These are phyloP conservation scores for Dolichotis patagonum DNA, from an alignment of 2,113 vertebrate genomes.

Conservation along the genomic window DNA sequence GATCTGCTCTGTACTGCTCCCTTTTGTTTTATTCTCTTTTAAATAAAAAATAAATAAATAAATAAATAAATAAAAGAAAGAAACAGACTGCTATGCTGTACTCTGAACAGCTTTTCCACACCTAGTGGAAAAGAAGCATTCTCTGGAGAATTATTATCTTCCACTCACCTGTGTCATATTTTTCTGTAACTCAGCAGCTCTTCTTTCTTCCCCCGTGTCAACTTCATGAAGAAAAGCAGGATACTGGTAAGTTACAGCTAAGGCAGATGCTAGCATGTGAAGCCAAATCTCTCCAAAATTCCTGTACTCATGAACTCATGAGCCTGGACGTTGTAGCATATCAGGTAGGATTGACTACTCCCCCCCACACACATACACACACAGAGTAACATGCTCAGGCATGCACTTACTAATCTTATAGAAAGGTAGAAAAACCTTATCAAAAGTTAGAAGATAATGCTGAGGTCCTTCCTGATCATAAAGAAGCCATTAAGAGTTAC, in stretches of 20 bases:
- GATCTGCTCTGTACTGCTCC: too few relatives aligned
- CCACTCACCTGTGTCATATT: conserved; percentile 47
- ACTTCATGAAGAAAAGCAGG: conserved; percentile 52
- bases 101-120: background rate
- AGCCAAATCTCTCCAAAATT: background rate
- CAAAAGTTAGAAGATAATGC: background rate
- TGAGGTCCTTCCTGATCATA: background rate
- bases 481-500: background rate
- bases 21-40: too few relatives aligned
- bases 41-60: too few relatives aligned
- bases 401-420: background rate
- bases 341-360: background rate
- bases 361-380: background rate
- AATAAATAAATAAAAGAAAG: too few relatives aligned
- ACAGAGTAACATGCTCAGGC: background rate
- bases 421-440: background rate
- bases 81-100: background rate
- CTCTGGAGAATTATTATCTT: background rate
- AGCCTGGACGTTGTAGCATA: background rate
- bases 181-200: background rate
- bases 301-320: background rate
- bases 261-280: background rate
- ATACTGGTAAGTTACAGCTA: background rate
- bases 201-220: conserved; percentile 34
- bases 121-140: background rate